These are phyloP conservation scores for Gymnoscopelus braueri DNA, from an alignment of 2,797 vertebrate species.

Conservation along the genomic window DNA sequence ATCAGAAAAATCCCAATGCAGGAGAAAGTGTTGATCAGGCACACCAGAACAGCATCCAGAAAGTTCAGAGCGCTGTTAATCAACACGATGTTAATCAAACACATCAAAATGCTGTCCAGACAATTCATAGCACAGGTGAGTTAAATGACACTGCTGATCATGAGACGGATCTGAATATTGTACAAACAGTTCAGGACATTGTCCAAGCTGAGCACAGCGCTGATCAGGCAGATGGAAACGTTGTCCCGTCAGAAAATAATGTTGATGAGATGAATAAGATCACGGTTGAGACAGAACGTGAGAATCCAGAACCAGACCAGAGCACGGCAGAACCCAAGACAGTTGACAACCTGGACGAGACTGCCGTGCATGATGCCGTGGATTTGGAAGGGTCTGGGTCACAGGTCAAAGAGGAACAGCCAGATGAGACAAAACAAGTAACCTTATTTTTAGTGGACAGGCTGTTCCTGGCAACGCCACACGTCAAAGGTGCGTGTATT, in stretches of 20 bases:
- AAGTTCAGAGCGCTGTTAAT: not conserved
- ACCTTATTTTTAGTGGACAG: constrained; percentile 74
- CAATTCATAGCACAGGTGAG: not conserved
- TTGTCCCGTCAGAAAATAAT: constrained; percentile 7
- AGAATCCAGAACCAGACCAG: constrained; percentile 5
- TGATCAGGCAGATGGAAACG: not conserved
- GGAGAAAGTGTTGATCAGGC: constrained; percentile 10
- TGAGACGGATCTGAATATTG: constrained; percentile 6
- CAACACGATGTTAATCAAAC: not conserved
- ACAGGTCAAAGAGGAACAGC: constrained; percentile 27
- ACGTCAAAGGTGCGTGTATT: constrained; percentile 62
- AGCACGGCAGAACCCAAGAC: constrained; percentile 18
- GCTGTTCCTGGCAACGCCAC: constrained; percentile 68
- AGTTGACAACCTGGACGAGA: not conserved
- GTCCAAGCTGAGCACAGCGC: not conserved
- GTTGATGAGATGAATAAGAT: constrained; percentile 7
- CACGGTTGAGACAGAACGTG: constrained; percentile 17
- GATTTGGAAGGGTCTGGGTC: constrained; percentile 7
- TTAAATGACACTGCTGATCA: not conserved
- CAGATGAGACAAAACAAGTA: constrained; percentile 41
- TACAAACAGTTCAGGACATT: not conserved
- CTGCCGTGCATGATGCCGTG: not conserved
- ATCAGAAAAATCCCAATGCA: constrained; percentile 11
- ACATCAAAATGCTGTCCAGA: not conserved
- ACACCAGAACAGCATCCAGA: not conserved